Conservation (phyloP, 2,888 invertebrate species). For the Allolobophora icterica region DNA sequence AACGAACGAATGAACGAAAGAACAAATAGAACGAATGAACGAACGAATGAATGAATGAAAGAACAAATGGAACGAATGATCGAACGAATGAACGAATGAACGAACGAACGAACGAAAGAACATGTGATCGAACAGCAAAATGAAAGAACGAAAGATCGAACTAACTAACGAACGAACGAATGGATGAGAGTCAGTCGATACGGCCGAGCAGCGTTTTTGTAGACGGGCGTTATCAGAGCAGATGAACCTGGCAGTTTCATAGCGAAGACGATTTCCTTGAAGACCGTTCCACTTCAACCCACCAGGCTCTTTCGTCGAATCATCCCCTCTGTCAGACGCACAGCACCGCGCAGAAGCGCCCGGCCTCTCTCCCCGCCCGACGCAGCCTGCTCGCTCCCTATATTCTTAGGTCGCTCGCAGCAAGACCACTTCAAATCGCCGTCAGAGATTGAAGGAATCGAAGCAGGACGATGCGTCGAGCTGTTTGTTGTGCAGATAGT, state of each 20-base stretch:
- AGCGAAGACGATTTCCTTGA: not conserved
- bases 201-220: not conserved
- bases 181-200: too few relatives aligned
- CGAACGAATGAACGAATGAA: too few relatives aligned
- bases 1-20: not conserved
- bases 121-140: too few relatives aligned
- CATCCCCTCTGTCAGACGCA: not conserved
- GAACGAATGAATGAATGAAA: too few relatives aligned
- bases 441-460: slow-evolving; percentile 17
- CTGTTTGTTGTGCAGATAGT: not conserved
- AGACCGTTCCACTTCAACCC: not conserved
- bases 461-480: not conserved
- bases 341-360: not conserved
- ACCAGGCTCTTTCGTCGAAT: not conserved
- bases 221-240: not conserved
- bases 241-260: not conserved
- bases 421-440: slow-evolving; percentile 1
- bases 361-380: not conserved
- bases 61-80: too few relatives aligned
- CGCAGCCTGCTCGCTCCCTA: not conserved
- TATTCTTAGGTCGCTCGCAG: not conserved
- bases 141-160: too few relatives aligned
- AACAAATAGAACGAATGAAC: not conserved
- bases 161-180: too few relatives aligned
- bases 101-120: too few relatives aligned